Evolutionary conservation across 2,113 vertebrate genomes (phyloP), one percentile per base, ranked within the genome.

Genomic region (Psilopogon haemacephalus): DNA sequence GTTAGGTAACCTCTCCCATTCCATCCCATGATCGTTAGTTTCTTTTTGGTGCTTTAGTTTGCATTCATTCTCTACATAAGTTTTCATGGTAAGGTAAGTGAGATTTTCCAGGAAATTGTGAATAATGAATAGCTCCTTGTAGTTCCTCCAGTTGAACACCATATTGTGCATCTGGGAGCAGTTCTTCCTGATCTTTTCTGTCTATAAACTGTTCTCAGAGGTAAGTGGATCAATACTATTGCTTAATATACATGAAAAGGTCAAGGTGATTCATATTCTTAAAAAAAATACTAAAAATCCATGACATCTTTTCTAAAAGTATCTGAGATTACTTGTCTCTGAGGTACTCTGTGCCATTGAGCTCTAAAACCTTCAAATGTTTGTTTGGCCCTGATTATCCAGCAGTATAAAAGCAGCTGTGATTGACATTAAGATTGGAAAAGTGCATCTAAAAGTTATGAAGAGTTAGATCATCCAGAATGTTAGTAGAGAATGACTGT

Each of bases 111-210:
- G 64, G 32, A 92, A 92, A 67, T 52, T 0, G 1, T 44, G 88
- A 93, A 78, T 90, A 81, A 37, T 23, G 79, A 82, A 35, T 87
- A 54, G 12, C 32, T 84, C 18, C 56, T 23, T 11, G 1, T 37
- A 77, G 38, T 42, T 89, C 52, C 18, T 89, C 24, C 15, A 1
- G 1, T 28, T 55, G 32, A 83, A 79, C 81, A 73, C 64, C 64
- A 26, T 26, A 64, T 42, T 76, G 35, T 86, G 68, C 64, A 73
- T n/a, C 4, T 1, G 42, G 78, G 46, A 90, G 24, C 27, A 11
- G 77, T 94, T 93, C 60, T 77, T 92, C 71, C 64, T 93, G 78
- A 77, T 62, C 65, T 90, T 52, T 75, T 72, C 69, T 84, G 52
- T 79, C 70, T 60, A 33, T 64, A 77, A 88, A 48, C 64, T 88